Evolutionary conservation across 2,113 vertebrate species (phyloP), one percentile per base, ranked within the genome.

Genomic region (Petrocephalus zakoni): DNA sequence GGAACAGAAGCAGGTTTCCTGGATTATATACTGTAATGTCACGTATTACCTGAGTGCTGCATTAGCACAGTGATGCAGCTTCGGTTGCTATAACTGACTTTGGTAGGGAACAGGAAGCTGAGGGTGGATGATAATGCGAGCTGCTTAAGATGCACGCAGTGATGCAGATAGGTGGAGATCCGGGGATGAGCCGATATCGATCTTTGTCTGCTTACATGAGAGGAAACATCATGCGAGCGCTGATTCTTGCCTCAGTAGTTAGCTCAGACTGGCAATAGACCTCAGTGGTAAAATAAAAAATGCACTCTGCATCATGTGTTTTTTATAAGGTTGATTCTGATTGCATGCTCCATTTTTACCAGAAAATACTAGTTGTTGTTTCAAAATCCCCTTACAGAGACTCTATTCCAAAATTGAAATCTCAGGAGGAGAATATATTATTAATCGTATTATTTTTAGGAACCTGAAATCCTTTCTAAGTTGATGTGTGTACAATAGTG

Each of bases 261-360:
- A 87, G 56, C 25, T 47, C 93, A 92, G 93, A 92, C 21, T 51
- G 46, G 47, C 11, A 4, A 85, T 34, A 92, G 93, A 93, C 89
- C 89, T 87, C 75, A 87, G 90, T 51, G 85, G 78, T 91, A 88
- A 92, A 94, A 93, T 89, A 64, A 92, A 92, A 92, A 88, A 91
- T 88, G 91, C 89, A 81, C 13, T 91, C 90, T 61, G 47, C 86
- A 37, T 86, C 89, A 85, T 94, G 91, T 91, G 93, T 93, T 92
- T 93, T 93, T 93, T 83, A 94, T 91, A 87, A 11, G 68, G 90
- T 91, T 91, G 89, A 90, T 92, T 93, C 90, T 87, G 37, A 81
- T 89, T 87, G 88, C 88, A 42, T 61, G 37, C 75, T 10, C 49
- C 9, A 52, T 55, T 10, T 53, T 22, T 3, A 25, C 0, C 25